These are phyloP conservation scores for Crocuta crocuta DNA, from an alignment of 2,113 vertebrate genomes.

Conservation along the genomic window DNA sequence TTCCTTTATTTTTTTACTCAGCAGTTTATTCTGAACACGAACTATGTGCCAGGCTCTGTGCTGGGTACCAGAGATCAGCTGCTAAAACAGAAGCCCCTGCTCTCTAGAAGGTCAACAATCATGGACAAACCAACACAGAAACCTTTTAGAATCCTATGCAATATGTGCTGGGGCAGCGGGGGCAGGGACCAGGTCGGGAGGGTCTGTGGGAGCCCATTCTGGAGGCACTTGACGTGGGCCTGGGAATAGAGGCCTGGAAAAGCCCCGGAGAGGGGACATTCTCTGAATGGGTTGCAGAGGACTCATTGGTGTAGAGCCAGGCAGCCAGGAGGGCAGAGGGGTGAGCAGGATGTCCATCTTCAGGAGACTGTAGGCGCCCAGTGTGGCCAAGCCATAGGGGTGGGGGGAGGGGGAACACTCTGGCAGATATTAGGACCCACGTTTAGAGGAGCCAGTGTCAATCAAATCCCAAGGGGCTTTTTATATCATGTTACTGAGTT, in stretches of 20 bases:
- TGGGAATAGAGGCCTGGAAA: neutral
- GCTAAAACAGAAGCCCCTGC: neutral
- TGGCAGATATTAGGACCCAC: neutral
- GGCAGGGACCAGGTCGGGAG: neutral
- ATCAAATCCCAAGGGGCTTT: neutral
- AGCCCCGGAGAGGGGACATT: neutral
- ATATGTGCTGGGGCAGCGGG: neutral
- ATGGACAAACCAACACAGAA: neutral
- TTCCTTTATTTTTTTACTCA: neutral
- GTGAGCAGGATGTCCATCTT: neutral
- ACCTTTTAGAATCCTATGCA: neutral
- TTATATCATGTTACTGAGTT: neutral
- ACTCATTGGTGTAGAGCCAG: fast-evolving
- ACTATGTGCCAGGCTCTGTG: neutral
- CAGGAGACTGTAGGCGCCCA: neutral
- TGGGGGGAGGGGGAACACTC: neutral
- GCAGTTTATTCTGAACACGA: neutral
- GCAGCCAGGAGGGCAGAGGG: neutral
- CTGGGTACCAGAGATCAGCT: neutral
- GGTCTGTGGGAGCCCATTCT: too few species aligned
- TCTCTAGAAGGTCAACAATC: neutral
- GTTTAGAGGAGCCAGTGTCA: neutral
- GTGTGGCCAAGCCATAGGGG: neutral
- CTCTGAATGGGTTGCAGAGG: fast-evolving
- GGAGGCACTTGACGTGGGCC: neutral